Conservation (phyloP, 2,113 vertebrate species). For the Pyrgilauda ruficollis region DNA sequence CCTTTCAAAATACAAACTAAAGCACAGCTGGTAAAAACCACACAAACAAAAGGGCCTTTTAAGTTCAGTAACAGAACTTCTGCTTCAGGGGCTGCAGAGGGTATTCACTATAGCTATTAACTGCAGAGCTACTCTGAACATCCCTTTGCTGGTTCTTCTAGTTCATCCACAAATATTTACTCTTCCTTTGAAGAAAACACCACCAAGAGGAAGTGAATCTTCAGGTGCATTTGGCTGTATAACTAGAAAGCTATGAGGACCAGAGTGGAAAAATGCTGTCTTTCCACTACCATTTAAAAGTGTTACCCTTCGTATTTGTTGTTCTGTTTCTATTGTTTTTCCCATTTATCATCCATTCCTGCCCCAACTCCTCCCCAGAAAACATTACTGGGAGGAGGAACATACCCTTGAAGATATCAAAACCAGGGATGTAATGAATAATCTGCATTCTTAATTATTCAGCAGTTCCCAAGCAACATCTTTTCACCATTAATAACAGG, state of each 20-base stretch:
- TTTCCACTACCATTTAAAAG: not conserved
- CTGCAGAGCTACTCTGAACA: not conserved
- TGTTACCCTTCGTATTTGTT: not conserved
- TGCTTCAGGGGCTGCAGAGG: not conserved
- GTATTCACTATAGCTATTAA: not conserved
- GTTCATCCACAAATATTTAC: not conserved
- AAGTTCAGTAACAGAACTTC: not conserved
- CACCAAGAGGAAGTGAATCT: not conserved
- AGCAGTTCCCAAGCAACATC: not conserved
- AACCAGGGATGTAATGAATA: not conserved
- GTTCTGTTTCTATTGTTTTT: not conserved
- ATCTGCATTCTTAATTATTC: not conserved
- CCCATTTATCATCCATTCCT: not conserved
- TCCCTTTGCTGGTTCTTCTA: not conserved
- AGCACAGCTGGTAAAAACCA: not conserved
- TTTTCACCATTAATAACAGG: not conserved
- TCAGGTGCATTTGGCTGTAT: not conserved
- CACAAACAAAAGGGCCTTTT: not conserved
- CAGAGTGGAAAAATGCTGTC: not conserved
- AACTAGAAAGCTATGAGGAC: not conserved
- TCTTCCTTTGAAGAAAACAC: not conserved
- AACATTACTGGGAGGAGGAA: not conserved
- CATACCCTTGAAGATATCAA: not conserved
- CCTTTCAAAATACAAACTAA: not conserved
- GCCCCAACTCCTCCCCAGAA: not conserved